Evolutionary conservation across 2,888 invertebrate species (phyloP).

Genomic region (Erebia ligea): DNA sequence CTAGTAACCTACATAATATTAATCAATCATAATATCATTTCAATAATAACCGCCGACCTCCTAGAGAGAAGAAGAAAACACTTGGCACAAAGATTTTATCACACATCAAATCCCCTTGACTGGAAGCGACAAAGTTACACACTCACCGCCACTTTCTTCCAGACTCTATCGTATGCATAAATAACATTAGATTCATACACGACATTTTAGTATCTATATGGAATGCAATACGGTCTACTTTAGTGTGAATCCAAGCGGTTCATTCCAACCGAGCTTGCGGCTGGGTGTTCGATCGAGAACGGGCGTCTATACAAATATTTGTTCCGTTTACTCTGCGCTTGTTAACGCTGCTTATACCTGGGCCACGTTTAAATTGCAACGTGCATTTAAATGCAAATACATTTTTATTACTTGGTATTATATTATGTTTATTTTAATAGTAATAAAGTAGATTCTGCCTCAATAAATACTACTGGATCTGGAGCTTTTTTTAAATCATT

Average conservation of each 20-base stretch:
- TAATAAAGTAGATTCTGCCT: too few species aligned
- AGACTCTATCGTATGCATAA: constrained; percentile 35
- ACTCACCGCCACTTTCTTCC: constrained; percentile 39
- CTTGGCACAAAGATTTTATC: constrained; percentile 31
- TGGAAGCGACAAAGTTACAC: constrained; percentile 40
- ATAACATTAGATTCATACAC: constrained; percentile 29
- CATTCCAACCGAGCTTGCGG: constrained; percentile 27
- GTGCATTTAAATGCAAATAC: background rate
- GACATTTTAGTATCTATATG: constrained; percentile 33
- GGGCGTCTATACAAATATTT: constrained; percentile 50
- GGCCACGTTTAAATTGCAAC: constrained; percentile 9
- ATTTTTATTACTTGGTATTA: too few species aligned
- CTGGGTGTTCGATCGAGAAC: constrained; percentile 37
- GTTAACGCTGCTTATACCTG: constrained; percentile 28
- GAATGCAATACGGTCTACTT: constrained; percentile 36
- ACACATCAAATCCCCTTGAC: constrained; percentile 34
- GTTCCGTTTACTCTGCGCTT: constrained; percentile 50
- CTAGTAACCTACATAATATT: background rate
- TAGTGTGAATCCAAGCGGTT: constrained; percentile 29
- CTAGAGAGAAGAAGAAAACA: constrained; percentile 13
- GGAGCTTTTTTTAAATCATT: too few species aligned
- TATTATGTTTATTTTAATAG: background rate
- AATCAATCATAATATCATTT: background rate
- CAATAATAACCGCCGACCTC: background rate
- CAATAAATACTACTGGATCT: too few species aligned